These are phyloP conservation scores for Maccullochella peelii DNA, from an alignment of 2,113 vertebrate genomes.

Conservation along the genomic window DNA sequence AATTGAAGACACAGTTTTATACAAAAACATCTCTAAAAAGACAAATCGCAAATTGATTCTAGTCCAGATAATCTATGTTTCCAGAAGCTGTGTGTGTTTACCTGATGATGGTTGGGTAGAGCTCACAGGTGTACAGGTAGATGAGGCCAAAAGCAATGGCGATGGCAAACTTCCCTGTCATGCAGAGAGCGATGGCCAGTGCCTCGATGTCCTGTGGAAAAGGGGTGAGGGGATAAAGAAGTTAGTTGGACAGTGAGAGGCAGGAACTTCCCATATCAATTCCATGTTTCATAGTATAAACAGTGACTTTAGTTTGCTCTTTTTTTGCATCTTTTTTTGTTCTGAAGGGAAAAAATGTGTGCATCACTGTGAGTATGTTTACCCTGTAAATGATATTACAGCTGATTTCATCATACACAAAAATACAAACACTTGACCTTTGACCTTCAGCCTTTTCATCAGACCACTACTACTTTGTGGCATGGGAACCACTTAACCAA, in stretches of 20 bases:
- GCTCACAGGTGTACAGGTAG: constrained; percentile 94
- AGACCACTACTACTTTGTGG: background rate
- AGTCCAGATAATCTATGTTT: background rate
- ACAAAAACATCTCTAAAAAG: background rate
- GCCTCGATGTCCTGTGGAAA: constrained; percentile 75
- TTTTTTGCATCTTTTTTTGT: background rate
- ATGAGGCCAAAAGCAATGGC: constrained; percentile 92
- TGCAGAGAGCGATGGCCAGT: constrained; percentile 83
- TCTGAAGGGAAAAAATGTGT: background rate
- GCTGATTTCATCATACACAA: background rate
- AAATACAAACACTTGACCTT: constrained; percentile 1
- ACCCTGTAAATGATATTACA: background rate
- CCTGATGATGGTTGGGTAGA: constrained; percentile 94
- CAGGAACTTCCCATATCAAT: background rate
- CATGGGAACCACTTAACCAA: background rate
- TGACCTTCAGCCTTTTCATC: constrained; percentile 1
- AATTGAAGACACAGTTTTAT: background rate
- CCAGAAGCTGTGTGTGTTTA: constrained; percentile 44
- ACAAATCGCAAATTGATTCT: background rate
- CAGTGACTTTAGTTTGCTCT: background rate
- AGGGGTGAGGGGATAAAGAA: background rate
- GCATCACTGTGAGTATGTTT: background rate
- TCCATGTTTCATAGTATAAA: background rate
- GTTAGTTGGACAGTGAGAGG: background rate
- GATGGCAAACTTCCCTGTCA: constrained; percentile 92